phyloP scores from a whole-genome alignment of 2,113 vertebrate genomes.

The Hippocampus mohnikei region DNA sequence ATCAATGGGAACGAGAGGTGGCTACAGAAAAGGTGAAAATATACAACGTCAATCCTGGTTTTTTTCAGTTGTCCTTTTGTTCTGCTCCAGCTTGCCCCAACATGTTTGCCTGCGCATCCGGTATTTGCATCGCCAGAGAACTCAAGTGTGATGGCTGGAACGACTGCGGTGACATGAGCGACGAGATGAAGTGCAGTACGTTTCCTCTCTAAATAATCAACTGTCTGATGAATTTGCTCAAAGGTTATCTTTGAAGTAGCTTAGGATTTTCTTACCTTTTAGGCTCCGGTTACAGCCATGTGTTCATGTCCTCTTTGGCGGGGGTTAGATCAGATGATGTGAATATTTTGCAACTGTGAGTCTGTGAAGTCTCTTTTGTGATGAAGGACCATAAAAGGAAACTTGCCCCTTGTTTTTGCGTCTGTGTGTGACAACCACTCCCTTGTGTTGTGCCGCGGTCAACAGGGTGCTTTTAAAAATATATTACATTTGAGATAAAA shows the following conservation, averaged over 20 bases:
- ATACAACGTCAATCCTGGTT: constrained; percentile 34
- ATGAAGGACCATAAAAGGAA: too few species aligned
- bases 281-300: neutral
- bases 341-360: too few species aligned
- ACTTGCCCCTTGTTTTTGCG: too few species aligned
- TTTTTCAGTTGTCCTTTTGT: neutral
- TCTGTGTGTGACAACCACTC: too few species aligned
- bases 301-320: neutral
- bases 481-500: too few species aligned
- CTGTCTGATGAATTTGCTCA: neutral
- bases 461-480: too few species aligned
- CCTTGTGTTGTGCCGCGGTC: too few species aligned
- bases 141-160: constrained; percentile 75
- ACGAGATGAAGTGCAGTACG: constrained; percentile 72
- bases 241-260: neutral
- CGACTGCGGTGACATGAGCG: constrained; percentile 76
- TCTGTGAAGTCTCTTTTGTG: too few species aligned
- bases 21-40: constrained; percentile 42
- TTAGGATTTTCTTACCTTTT: neutral
- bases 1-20: constrained; percentile 43
- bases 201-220: neutral
- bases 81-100: constrained; percentile 66
- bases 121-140: constrained; percentile 61
- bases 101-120: constrained; percentile 63
- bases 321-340: too few species aligned